Percentiles rank a stretch among this genome's conserved stretches.
These are phyloP conservation scores for Phoeniculus purpureus DNA, from an alignment of 2,797 vertebrate species.

Conservation along the genomic window DNA sequence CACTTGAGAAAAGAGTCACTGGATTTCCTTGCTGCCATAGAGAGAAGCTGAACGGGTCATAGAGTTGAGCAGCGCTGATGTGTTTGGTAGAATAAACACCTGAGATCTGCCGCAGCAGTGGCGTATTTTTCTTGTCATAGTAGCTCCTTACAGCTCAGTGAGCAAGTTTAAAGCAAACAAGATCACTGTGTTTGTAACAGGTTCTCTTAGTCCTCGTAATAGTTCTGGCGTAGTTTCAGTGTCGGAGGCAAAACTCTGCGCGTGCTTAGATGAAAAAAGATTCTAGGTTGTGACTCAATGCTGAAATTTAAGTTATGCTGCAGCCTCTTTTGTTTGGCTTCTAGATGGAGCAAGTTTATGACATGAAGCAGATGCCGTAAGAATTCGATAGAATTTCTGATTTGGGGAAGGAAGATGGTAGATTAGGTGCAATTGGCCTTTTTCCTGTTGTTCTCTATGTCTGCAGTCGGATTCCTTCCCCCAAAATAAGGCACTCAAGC, in stretches of 20 bases:
- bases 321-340: not conserved
- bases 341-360: not conserved
- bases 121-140: not conserved
- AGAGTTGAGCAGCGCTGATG: not conserved
- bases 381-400: not conserved
- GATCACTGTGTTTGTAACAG: not conserved
- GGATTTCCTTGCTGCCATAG: not conserved
- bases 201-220: not conserved
- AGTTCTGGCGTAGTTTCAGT: not conserved
- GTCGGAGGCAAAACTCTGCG: not conserved
- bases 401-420: not conserved
- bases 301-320: not conserved
- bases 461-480: not conserved
- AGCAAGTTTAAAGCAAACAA: not conserved
- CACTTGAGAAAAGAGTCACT: not conserved
- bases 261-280: not conserved
- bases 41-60: not conserved
- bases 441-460: not conserved
- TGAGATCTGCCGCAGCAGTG: not conserved
- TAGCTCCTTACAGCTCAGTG: not conserved
- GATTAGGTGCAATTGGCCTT: not conserved
- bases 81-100: not conserved
- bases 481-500: not conserved
- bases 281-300: not conserved
- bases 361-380: not conserved